These are phyloP conservation scores for Lerema accius DNA, from an alignment of 1,140 invertebrate species.

Conservation along the genomic window DNA sequence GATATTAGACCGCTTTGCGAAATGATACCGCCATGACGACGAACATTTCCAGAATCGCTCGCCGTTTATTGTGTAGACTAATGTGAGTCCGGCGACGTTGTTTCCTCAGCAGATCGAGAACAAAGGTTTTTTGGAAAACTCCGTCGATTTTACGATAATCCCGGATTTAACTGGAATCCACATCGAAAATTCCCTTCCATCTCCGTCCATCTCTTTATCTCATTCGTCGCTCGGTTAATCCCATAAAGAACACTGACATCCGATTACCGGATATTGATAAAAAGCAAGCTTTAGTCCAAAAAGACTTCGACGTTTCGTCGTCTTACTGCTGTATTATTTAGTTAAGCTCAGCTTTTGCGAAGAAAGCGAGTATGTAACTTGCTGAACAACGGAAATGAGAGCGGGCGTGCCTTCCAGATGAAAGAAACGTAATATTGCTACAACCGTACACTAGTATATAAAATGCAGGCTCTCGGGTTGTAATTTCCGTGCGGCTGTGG, in stretches of 20 bases:
- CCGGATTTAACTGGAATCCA: not conserved
- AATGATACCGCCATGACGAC: conserved; percentile 10
- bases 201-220: conserved; percentile 1
- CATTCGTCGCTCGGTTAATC: conserved; percentile 8
- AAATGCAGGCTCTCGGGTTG: not conserved
- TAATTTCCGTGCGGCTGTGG: conserved; percentile 14
- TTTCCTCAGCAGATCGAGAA: conserved; percentile 8
- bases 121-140: conserved; percentile 12
- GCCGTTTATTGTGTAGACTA: conserved; percentile 23
- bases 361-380: conserved; percentile 4
- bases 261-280: conserved; percentile 19
- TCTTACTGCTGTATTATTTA: conserved; percentile 9
- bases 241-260: conserved; percentile 20
- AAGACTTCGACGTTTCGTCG: not conserved
- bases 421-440: conserved; percentile 7
- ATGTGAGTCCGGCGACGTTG: conserved; percentile 16
- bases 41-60: not conserved
- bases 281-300: conserved; percentile 11
- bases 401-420: not conserved
- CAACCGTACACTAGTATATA: conserved; percentile 7
- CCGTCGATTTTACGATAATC: conserved; percentile 12
- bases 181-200: conserved; percentile 22
- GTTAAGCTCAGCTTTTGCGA: conserved; percentile 14
- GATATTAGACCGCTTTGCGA: conserved; percentile 12
- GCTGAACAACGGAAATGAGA: conserved; percentile 22